These are phyloP conservation scores for Periplaneta americana DNA, from an alignment of 1,140 invertebrate genomes.

Conservation along the genomic window DNA sequence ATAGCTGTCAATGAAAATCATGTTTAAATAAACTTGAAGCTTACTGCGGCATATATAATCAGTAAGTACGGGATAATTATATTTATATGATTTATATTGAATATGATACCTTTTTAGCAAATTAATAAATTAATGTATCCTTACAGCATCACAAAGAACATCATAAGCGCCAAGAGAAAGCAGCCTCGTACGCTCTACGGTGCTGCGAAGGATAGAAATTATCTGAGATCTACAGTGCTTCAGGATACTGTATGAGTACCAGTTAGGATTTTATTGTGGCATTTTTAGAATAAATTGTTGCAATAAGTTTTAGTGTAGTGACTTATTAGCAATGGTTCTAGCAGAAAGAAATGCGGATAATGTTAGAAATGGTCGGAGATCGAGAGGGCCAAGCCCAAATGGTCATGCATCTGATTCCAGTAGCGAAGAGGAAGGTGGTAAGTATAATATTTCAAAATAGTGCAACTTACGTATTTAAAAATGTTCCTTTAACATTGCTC, in stretches of 20 bases:
- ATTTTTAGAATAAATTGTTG: neutral
- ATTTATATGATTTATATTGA: no score
- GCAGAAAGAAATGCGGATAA: slow-evolving; percentile 76
- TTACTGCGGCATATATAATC: no score
- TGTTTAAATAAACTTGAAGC: no score
- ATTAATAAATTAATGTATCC: neutral
- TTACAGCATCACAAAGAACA: neutral
- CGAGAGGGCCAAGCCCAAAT: slow-evolving; percentile 83
- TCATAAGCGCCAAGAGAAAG: neutral
- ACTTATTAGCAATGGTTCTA: slow-evolving; percentile 64
- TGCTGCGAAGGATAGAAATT: neutral
- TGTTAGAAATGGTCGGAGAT: slow-evolving; percentile 77
- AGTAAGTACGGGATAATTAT: no score
- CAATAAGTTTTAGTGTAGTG: neutral
- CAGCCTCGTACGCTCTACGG: slow-evolving; percentile 3
- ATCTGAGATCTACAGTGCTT: neutral
- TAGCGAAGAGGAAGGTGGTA: slow-evolving; percentile 77
- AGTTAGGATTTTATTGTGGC: neutral
- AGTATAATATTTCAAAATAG: slow-evolving; percentile 23
- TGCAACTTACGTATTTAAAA: neutral
- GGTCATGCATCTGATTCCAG: slow-evolving; percentile 70
- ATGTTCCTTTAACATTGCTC: neutral
- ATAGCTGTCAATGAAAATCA: no score
- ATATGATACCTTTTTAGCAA: no score
- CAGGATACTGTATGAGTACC: neutral